Base-by-base conservation (phyloP, 1,140 invertebrate species). In the Magallana gigas region DNA sequence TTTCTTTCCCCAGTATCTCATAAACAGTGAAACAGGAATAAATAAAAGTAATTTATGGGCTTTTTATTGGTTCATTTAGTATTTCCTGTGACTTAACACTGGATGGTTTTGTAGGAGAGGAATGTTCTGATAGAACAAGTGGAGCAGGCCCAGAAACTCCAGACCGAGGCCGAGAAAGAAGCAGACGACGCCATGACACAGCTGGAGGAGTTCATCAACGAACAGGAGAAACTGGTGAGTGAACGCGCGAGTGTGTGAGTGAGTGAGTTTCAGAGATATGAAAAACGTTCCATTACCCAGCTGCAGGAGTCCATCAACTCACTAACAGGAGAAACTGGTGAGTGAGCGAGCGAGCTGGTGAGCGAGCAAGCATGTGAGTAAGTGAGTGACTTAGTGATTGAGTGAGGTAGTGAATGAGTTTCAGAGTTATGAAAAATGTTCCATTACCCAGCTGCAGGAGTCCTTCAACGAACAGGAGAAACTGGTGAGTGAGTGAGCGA, bases 201-300 rank as follows among this genome's bases (percentile, higher is more conserved):
- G 59, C 90, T 94, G n/a, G 94, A 94, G 83, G 93, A 94, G 60
- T 94, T 94, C 88, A 94, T 94, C 68, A 93, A 91, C 23, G 94
- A 94, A 84, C 93, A 94, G 83, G 94, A 94, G 88, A 90, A 91
- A 91, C 88, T 94, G 93, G 94, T 94, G 88, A 90, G 89, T 57
- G 89, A 88, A 88, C 90, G 29, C 86, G 90, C 62, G 90, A 91
- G 57, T 88, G 91, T 29, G 90, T 89, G 18, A 82, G 85, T 48
- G 90, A 92, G 58, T 23, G 23, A 23, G 23, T 23, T 23, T 23
- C 59, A 9, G 3, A 23, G 29, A 29, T 3, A 11, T 8, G 64
- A 23, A 23, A 71, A 23, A 71, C 3, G 23, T 0, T 9, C 92
- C 59, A 92, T 94, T 91, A 91, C 92, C 5, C 93, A 94, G 59